Evolutionary conservation across 2,113 vertebrate species (phyloP).

Genomic region (Chloebia gouldiae): DNA sequence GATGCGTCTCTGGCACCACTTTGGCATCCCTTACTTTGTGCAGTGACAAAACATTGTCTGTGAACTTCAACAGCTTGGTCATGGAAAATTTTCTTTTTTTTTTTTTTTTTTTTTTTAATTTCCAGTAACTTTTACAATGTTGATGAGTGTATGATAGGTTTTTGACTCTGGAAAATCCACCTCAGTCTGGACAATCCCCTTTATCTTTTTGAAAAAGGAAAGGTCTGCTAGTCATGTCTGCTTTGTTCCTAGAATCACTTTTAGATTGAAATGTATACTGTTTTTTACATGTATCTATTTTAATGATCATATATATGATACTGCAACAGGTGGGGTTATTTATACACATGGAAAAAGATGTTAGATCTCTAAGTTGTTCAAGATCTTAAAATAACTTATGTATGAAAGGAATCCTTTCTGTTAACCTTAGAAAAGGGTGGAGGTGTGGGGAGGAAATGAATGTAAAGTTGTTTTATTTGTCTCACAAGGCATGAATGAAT

Average conservation of each 20-base stretch:
- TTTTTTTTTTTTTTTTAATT: neutral
- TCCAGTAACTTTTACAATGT: neutral
- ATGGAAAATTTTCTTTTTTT: neutral
- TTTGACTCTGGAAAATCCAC: neutral
- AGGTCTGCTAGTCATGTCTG: neutral
- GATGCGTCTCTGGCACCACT: neutral
- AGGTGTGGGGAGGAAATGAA: neutral
- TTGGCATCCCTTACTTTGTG: neutral
- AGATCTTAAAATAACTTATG: constrained; percentile 53
- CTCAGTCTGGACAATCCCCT: neutral
- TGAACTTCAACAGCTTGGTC: neutral
- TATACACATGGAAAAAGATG: constrained; percentile 37
- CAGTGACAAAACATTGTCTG: neutral
- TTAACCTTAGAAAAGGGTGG: constrained; percentile 12
- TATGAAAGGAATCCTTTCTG: constrained; percentile 38
- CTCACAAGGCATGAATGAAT: neutral
- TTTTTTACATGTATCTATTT: constrained; percentile 47
- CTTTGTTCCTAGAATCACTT: constrained; percentile 32
- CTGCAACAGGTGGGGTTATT: constrained; percentile 55
- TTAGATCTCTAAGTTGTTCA: constrained; percentile 37
- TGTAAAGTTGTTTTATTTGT: neutral
- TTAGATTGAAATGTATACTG: constrained; percentile 20
- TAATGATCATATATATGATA: constrained; percentile 33
- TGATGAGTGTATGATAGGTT: neutral
- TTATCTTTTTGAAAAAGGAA: neutral